These are phyloP conservation scores for Pristionchus entomophagus DNA, from an alignment of 2,888 invertebrate genomes.

Conservation along the genomic window DNA sequence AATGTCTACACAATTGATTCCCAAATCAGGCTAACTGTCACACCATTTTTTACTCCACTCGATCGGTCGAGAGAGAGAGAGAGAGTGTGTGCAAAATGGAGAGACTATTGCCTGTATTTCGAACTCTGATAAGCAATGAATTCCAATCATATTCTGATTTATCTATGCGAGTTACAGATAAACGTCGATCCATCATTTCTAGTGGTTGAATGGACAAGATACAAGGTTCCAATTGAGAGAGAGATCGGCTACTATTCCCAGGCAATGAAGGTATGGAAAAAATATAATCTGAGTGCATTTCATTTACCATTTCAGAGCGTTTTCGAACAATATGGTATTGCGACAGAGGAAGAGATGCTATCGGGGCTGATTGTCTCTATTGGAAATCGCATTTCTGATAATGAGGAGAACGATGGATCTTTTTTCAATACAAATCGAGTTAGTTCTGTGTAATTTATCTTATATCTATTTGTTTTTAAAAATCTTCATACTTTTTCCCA, in stretches of 20 bases:
- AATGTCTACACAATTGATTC: too few relatives aligned
- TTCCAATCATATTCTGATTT: too few relatives aligned
- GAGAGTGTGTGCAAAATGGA: too few relatives aligned
- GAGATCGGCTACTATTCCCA: conserved; percentile 55
- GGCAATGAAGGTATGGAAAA: conserved; percentile 50
- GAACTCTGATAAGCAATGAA: too few relatives aligned
- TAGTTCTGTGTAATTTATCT: background rate
- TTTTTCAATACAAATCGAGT: conserved; percentile 70
- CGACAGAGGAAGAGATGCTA: conserved; percentile 69
- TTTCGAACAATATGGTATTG: conserved; percentile 69
- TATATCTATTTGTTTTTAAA: background rate
- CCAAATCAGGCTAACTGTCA: too few relatives aligned
- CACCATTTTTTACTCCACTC: too few relatives aligned
- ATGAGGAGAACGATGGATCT: conserved; percentile 73
- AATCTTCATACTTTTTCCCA: background rate
- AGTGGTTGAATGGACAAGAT: background rate
- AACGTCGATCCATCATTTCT: background rate
- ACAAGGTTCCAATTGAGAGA: background rate
- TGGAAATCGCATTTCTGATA: conserved; percentile 68
- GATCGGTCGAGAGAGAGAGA: too few relatives aligned
- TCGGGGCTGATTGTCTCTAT: conserved; percentile 65
- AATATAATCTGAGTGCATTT: background rate
- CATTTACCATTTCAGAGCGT: conserved; percentile 51
- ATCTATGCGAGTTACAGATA: too few relatives aligned
- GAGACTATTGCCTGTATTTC: too few relatives aligned